phyloP scores from a whole-genome alignment of 2,797 vertebrate species.

The Sardinella longiceps region DNA sequence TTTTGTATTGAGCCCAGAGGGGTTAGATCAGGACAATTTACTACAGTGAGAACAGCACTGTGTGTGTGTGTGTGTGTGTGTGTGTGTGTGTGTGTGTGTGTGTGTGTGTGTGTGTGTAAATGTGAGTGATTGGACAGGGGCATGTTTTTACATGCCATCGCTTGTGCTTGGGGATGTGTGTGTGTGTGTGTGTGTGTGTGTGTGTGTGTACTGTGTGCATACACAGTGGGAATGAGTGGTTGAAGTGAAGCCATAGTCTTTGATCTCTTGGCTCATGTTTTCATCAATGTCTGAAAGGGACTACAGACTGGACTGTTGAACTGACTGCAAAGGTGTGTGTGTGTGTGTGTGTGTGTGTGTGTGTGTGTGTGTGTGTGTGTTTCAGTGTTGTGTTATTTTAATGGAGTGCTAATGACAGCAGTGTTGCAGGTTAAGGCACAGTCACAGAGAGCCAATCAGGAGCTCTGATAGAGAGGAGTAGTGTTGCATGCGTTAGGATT shows the following conservation, averaged over 20 bases:
- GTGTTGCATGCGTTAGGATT: no score
- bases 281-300: not conserved
- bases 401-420: not conserved
- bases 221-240: constrained; percentile 13
- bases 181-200: constrained; percentile 39
- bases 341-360: not conserved
- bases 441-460: not conserved
- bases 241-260: constrained; percentile 5
- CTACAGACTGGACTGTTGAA: not conserved
- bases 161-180: not conserved
- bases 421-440: not conserved
- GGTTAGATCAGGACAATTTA: not conserved
- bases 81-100: constrained; percentile 41
- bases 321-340: not conserved
- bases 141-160: no score
- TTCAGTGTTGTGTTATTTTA: not conserved
- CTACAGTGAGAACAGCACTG: not conserved
- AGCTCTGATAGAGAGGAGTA: not conserved
- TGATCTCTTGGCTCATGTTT: not conserved
- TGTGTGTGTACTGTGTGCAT: constrained; percentile 35
- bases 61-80: constrained; percentile 12
- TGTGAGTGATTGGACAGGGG: not conserved
- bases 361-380: no score
- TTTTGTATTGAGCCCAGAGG: not conserved
- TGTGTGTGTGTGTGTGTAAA: not conserved